Evolutionary conservation across 2,113 vertebrate genomes (phyloP).

Genomic region (Tapirus terrestris): DNA sequence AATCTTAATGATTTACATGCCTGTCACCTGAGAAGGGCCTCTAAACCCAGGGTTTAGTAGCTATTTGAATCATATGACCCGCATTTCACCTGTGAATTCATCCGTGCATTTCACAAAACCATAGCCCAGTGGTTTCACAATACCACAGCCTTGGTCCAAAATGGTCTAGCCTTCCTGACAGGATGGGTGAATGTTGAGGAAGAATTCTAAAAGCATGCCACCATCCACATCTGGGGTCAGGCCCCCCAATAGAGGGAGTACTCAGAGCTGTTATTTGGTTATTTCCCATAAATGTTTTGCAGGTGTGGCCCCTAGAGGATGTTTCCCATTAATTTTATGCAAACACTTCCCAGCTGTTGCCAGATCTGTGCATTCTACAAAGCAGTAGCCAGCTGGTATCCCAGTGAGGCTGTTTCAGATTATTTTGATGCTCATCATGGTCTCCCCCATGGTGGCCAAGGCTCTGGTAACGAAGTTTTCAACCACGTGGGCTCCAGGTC

Average conservation of each 20-base stretch:
- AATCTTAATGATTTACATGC: neutral
- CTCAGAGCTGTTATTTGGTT: constrained; percentile 91
- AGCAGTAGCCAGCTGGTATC: constrained; percentile 93
- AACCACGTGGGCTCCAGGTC: neutral
- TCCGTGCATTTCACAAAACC: too few relatives aligned
- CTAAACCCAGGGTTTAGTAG: neutral
- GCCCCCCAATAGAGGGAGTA: constrained; percentile 91
- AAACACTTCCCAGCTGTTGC: constrained; percentile 94
- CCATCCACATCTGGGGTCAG: constrained; percentile 94
- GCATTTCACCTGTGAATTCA: neutral
- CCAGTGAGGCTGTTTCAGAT: constrained; percentile 42
- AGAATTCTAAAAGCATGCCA: constrained; percentile 95
- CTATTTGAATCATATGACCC: neutral
- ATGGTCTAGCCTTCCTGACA: constrained; percentile 94
- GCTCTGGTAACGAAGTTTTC: neutral
- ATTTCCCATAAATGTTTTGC: constrained; percentile 94
- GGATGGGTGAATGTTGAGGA: constrained; percentile 92
- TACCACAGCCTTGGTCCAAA: constrained; percentile 85
- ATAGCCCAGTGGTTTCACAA: too few relatives aligned
- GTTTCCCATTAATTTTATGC: constrained; percentile 94
- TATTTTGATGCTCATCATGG: neutral
- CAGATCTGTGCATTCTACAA: constrained; percentile 94
- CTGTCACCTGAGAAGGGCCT: neutral
- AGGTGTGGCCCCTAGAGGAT: constrained; percentile 91
- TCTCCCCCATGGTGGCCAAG: neutral